These are phyloP conservation scores for Rutpela maculata DNA, from an alignment of 2,888 invertebrate species.

Conservation along the genomic window DNA sequence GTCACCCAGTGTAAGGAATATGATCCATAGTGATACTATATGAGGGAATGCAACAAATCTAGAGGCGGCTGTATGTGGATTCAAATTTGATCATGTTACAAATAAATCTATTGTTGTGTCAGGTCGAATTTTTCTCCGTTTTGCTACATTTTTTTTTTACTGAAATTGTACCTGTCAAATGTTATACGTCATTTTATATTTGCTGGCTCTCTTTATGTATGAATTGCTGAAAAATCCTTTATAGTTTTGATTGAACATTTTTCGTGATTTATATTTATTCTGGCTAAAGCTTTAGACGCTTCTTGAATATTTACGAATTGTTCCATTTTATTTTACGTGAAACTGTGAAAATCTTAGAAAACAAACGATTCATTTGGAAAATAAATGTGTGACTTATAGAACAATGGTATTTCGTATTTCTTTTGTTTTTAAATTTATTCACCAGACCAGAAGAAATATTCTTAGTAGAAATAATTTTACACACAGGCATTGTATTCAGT, in stretches of 20 bases:
- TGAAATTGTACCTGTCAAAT: neutral
- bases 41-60: too few species aligned
- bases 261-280: slow-evolving; percentile 27
- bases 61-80: too few species aligned
- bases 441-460: too few species aligned
- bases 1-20: too few species aligned
- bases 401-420: too few species aligned
- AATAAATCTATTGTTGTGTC: neutral
- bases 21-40: too few species aligned
- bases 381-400: too few species aligned
- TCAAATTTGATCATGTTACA: too few species aligned
- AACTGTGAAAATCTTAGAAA: neutral
- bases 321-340: neutral
- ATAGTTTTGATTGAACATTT: slow-evolving; percentile 28
- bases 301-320: slow-evolving; percentile 17
- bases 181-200: neutral
- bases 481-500: too few species aligned
- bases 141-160: neutral
- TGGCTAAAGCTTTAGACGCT: slow-evolving; percentile 48
- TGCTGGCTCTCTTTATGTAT: neutral
- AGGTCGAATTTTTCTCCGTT: neutral
- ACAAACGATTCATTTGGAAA: too few species aligned
- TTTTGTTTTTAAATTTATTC: too few species aligned
- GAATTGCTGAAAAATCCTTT: slow-evolving; percentile 24
- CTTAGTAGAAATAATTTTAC: too few species aligned